These are phyloP conservation scores for Delphinus delphis DNA, from an alignment of 2,113 vertebrate species.

Conservation along the genomic window DNA sequence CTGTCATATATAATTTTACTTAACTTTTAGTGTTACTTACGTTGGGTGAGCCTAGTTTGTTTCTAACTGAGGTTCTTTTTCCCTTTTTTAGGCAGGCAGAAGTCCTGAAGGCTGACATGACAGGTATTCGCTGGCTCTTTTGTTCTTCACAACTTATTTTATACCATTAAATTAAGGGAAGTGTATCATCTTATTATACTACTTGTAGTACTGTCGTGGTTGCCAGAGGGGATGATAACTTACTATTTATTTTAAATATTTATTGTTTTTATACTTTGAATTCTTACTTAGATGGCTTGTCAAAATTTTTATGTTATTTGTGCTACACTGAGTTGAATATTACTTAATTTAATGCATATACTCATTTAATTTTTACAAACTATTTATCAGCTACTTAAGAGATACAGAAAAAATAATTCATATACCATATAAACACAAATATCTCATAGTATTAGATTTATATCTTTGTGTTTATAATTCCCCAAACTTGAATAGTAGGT, in stretches of 20 bases:
- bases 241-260: conserved; percentile 19
- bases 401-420: conserved; percentile 24
- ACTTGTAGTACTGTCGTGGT: not conserved
- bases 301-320: not conserved
- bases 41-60: conserved; percentile 21
- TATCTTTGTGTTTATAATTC: conserved; percentile 12
- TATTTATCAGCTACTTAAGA: not conserved
- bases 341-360: not conserved
- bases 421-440: not conserved
- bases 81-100: conserved; percentile 95
- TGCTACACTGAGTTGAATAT: not conserved
- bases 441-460: not conserved
- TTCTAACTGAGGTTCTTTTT: conserved; percentile 68
- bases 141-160: conserved; percentile 47
- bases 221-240: not conserved
- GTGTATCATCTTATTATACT: not conserved
- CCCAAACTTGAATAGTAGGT: not conserved
- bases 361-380: conserved; percentile 28
- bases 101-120: conserved; percentile 99
- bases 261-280: conserved; percentile 31
- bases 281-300: conserved; percentile 2
- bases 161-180: conserved; percentile 33
- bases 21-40: not conserved
- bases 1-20: not conserved
- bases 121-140: conserved; percentile 86